Evolutionary conservation across 2,113 vertebrate genomes (phyloP).

Genomic region (Psilopsiagon aymara): DNA sequence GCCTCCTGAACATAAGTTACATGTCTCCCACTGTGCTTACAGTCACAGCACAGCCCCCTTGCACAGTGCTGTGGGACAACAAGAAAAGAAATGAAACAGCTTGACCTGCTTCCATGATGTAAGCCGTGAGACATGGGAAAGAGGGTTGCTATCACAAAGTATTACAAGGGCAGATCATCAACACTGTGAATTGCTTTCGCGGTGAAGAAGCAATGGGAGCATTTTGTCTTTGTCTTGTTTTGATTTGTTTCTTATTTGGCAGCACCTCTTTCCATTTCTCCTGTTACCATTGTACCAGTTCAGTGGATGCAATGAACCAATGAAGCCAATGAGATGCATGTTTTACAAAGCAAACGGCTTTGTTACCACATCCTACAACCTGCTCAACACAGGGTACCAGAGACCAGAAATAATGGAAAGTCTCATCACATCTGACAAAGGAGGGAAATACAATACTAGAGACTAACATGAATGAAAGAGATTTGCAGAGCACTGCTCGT

Average conservation of each 20-base stretch:
- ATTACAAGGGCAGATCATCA: not conserved
- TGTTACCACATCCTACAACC: not conserved
- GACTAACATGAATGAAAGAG: not conserved
- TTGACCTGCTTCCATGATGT: not conserved
- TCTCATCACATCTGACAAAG: not conserved
- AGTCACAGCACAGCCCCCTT: not conserved
- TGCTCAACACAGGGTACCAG: not conserved
- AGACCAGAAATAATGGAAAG: not conserved
- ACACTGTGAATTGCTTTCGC: not conserved
- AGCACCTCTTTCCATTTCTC: not conserved
- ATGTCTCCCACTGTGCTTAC: not conserved
- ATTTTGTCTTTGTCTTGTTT: not conserved
- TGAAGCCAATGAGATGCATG: accelerated
- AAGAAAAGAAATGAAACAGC: not conserved
- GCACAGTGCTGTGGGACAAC: not conserved
- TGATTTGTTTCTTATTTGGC: not conserved
- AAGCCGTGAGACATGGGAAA: not conserved
- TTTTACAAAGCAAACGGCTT: not conserved
- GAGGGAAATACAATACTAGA: not conserved
- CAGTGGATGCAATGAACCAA: not conserved
- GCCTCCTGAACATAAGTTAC: not conserved
- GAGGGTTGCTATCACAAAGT: not conserved
- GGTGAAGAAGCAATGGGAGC: not conserved
- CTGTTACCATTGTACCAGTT: not conserved
- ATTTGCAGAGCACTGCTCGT: not conserved